A percentile compares a stretch with the other conserved stretches of the same genome.
Evolutionary conservation across 2,113 vertebrate genomes (phyloP).

Genomic region (Diphyllodes magnificus): DNA sequence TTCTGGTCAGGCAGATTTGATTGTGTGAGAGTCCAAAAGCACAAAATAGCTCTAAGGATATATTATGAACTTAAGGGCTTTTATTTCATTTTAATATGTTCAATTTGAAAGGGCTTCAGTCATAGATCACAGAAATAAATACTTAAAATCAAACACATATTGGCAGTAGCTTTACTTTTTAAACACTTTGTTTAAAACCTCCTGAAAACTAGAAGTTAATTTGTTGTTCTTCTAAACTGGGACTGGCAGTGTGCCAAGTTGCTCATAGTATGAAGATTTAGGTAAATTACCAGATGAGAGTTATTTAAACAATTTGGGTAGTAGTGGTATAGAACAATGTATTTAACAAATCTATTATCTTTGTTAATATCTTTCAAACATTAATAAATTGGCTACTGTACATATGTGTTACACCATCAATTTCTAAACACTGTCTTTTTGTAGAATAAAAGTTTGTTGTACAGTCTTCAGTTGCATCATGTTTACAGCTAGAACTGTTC

Average conservation of each 20-base stretch:
- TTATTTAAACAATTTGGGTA: not conserved
- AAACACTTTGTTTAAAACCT: not conserved
- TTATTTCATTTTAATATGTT: not conserved
- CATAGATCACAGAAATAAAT: not conserved
- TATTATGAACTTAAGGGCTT: not conserved
- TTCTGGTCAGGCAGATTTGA: not conserved
- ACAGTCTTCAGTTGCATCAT: constrained; percentile 8
- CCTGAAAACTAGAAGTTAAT: not conserved
- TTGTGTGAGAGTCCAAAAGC: not conserved
- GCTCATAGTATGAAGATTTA: not conserved
- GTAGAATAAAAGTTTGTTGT: constrained; percentile 30
- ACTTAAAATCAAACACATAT: constrained; percentile 18
- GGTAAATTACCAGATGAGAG: not conserved
- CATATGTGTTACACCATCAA: constrained; percentile 14
- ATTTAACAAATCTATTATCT: not conserved
- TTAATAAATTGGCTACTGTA: constrained; percentile 47
- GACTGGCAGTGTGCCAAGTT: not conserved
- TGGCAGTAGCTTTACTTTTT: constrained; percentile 32
- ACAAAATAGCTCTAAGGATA: not conserved
- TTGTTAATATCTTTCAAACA: not conserved
- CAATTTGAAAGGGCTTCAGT: not conserved
- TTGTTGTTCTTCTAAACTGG: not conserved
- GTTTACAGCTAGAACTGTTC: not conserved
- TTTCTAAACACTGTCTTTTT: constrained; percentile 1
- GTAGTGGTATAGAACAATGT: not conserved